Percentiles rank a stretch among this genome's conserved stretches.
These are phyloP conservation scores for Halcyon leucocephala DNA, from an alignment of 2,797 vertebrate species.

Conservation along the genomic window DNA sequence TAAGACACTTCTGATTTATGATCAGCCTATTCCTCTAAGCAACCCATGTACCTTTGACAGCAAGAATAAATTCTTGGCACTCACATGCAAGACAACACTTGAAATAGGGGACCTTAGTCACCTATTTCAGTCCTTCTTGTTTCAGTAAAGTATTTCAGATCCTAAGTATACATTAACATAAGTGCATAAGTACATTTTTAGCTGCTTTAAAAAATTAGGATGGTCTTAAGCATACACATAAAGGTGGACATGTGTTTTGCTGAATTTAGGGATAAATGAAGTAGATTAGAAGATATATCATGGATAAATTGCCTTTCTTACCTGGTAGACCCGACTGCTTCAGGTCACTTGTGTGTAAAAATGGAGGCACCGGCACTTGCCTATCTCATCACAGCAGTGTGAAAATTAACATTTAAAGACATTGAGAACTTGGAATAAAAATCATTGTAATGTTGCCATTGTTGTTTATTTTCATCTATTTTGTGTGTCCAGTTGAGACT, in stretches of 20 bases:
- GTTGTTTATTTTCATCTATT: not conserved
- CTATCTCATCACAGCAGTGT: not conserved
- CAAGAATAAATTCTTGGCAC: not conserved
- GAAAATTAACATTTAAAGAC: slow-evolving; percentile 14
- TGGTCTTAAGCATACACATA: not conserved
- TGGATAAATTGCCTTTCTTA: not conserved
- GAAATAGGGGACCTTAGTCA: not conserved
- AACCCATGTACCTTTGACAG: not conserved
- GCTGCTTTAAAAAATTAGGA: not conserved
- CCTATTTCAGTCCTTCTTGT: not conserved
- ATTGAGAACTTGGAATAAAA: not conserved
- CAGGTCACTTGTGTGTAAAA: not conserved
- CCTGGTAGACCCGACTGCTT: not conserved
- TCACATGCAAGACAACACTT: not conserved
- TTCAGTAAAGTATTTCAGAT: not conserved
- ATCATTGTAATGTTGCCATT: not conserved
- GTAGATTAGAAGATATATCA: not conserved
- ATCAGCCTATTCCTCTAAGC: not conserved
- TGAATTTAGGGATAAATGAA: slow-evolving; percentile 14
- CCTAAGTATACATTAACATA: not conserved
- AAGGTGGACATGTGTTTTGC: not conserved
- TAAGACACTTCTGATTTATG: not conserved
- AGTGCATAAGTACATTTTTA: not conserved
- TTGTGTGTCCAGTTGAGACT: not conserved
- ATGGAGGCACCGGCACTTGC: not conserved